These are phyloP conservation scores for Felis chaus DNA, from an alignment of 2,113 vertebrate species.

Conservation along the genomic window DNA sequence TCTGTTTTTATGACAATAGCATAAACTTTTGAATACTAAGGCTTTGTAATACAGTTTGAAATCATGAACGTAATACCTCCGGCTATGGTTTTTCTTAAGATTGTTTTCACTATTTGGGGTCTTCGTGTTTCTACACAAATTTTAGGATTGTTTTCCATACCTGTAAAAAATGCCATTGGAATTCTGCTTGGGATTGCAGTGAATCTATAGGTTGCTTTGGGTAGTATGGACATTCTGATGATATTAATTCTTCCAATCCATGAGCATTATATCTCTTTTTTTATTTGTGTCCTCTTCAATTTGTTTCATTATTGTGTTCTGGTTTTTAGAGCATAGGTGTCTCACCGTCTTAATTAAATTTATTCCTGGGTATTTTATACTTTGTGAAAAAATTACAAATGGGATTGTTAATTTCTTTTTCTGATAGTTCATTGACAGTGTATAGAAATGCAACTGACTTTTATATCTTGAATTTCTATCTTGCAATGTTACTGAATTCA, in stretches of 20 bases:
- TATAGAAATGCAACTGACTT: neutral
- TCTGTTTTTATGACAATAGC: neutral
- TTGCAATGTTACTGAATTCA: neutral
- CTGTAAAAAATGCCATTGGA: neutral
- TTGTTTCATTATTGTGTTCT: neutral
- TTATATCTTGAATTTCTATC: neutral
- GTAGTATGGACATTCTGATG: neutral
- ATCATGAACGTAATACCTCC: neutral
- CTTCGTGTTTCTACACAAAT: neutral
- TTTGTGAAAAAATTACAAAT: neutral
- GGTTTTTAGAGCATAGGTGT: neutral
- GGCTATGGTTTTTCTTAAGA: neutral
- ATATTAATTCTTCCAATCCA: neutral
- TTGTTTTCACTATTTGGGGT: neutral
- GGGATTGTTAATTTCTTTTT: neutral
- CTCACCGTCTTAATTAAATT: neutral
- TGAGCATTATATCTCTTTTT: neutral
- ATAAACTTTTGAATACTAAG: neutral
- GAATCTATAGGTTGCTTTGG: neutral
- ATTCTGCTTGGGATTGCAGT: neutral
- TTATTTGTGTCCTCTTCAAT: neutral
- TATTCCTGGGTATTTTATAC: neutral
- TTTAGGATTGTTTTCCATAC: neutral
- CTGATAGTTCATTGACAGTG: neutral
- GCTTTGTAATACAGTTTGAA: neutral